Base-by-base conservation (phyloP, 2,797 vertebrate genomes). In the Pagetopsis macropterus region DNA sequence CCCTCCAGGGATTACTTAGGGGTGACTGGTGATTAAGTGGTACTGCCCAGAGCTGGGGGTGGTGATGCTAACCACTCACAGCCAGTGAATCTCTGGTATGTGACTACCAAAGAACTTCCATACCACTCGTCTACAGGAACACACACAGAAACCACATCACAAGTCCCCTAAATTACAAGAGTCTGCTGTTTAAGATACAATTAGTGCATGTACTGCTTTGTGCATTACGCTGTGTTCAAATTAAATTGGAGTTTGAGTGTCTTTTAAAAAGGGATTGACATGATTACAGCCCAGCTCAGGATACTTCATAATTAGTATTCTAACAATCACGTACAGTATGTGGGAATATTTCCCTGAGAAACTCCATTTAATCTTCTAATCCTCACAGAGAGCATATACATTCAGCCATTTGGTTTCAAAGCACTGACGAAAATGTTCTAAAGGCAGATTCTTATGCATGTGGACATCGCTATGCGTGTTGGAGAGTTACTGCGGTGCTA, bases 61-160 rank as follows among this genome's bases (percentile, higher is more conserved):
- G 72, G 69, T 51, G 65, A 79, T 62, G 60, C 49, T 78, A 82
- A 83, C 82, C 82, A 62, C 79, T 90, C 78, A 84, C 73, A 87
- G 77, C 71, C 77, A 82, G 67, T 85, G 82, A 86, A 82, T 81
- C 75, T 79, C 80, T 90, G 89, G 89, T 82, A 92, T 92, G 87
- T 86, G 91, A 90, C 90, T 88, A 80, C 66, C 80, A 70, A 85
- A 76, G 82, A 76, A 61, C 57, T 21, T 76, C 62, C 66, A 76
- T 50, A 64, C 58, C 55, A 46, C 52, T 43, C 21, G 51, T 60
- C 64, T 65, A 51, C 81, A 73, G 64, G 51, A 76, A 70, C 67
- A 77, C 79, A 56, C 65, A 72, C 43, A 43, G 27, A 69, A 77
- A 72, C 65, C 59, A 72, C 68, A 70, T 58, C 49, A 61, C 1